Base-by-base conservation (phyloP, 2,888 invertebrate species). In the Glyphotaelius pellucidus region DNA sequence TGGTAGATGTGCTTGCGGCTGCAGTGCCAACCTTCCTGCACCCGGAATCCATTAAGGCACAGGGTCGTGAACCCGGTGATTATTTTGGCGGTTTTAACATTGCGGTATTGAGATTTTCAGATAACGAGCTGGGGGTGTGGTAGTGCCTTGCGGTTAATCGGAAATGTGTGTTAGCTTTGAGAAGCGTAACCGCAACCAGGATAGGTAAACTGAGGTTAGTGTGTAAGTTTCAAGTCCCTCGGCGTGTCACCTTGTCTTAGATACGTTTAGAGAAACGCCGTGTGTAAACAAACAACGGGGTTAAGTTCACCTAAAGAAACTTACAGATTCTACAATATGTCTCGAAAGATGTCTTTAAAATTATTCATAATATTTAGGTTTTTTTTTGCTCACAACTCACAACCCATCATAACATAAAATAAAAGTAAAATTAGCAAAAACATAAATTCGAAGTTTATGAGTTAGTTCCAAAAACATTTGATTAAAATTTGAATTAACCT, bases 1-100 rank as follows among this genome's bases (percentile, higher is more conserved):
- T 25, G 83, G 83, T 83, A 83, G 83, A 19, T 83, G 35, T 80
- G 89, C 89, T 83, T 84, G 83, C 84, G 79, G 91, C 88, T 91
- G 86, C 86, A 86, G 86, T 42, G 86, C 35, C 86, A 86, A 42
- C 86, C 86, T 67, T 30, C 86, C 38, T 42, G 86, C 47, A n/a
- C 86, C 30, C 86, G 86, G 86, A 85, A 90, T 92, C 90, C 90
- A 92, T 92, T 92, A 92, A 90, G 86, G 85, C 92, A 86, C 89
- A 86, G 88, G 88, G 85, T 92, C 90, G 47, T 80, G 85, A 85
- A 86, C 90, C 35, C 38, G 80, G 80, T 87, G 90, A 92, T 92
- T 92, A 90, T 92, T 91, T 88, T 80, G 80, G 88, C 31, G 86
- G 86, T 86, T 86, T 86, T 42, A 35, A 30, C 86, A 30, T 30